phyloP scores from a whole-genome alignment of 2,888 invertebrate genomes.

The Eustalomyia histrio region DNA sequence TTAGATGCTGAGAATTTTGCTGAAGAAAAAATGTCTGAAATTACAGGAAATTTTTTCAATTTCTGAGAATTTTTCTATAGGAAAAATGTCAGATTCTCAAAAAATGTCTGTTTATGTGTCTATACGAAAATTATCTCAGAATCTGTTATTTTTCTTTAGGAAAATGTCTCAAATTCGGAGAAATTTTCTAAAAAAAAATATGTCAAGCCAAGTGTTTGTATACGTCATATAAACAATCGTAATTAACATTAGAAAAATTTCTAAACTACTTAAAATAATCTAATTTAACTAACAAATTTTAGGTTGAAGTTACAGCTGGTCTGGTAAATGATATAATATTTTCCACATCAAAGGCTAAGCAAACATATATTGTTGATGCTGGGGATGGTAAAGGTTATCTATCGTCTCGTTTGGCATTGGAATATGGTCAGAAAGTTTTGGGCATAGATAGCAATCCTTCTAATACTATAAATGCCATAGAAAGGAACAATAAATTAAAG shows the following conservation, averaged over 20 bases:
- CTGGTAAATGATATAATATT: conserved; percentile 81
- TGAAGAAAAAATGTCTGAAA: not conserved
- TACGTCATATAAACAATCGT: too few species aligned
- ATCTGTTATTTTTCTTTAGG: too few species aligned
- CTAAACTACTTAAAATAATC: too few species aligned
- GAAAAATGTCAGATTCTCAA: too few species aligned
- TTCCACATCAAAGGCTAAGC: conserved; percentile 41
- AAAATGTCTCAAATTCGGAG: not conserved
- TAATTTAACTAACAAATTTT: too few species aligned
- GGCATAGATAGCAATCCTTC: conserved; percentile 88
- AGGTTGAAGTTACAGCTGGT: conserved; percentile 84
- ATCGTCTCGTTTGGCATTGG: conserved; percentile 86
- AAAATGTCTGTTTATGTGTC: too few species aligned
- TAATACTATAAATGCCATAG: conserved; percentile 85
- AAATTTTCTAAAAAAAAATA: not conserved
- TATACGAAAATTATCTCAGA: too few species aligned
- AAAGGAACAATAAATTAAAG: conserved; percentile 78
- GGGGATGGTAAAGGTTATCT: conserved; percentile 95
- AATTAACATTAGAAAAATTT: too few species aligned
- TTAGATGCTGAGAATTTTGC: not conserved
- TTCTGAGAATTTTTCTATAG: not conserved
- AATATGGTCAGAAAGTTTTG: conserved; percentile 86
- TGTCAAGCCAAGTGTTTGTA: too few species aligned
- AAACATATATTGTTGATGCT: conserved; percentile 84
- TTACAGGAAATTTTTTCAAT: not conserved